A percentile compares a stretch with the other conserved stretches of the same genome.
These are phyloP conservation scores for Pterostichus madidus DNA, from an alignment of 2,888 invertebrate species.

Conservation along the genomic window DNA sequence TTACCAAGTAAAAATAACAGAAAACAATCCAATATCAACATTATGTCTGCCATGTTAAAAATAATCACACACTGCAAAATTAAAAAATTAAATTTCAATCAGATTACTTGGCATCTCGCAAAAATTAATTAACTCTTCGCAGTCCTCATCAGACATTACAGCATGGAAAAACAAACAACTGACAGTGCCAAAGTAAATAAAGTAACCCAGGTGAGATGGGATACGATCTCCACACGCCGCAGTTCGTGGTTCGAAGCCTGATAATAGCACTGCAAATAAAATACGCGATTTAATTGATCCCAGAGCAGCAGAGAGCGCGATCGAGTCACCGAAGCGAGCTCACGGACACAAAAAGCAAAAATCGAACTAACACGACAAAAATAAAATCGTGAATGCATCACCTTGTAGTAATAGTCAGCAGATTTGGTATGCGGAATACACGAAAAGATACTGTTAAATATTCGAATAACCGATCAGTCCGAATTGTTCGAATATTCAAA, in stretches of 20 bases:
- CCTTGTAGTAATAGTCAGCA: slow-evolving; percentile 38
- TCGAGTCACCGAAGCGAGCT: not conserved
- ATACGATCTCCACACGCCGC: not conserved
- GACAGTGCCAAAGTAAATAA: not conserved
- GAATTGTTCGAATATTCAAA: too few relatives aligned
- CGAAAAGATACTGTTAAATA: not conserved
- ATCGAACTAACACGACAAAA: slow-evolving; percentile 44
- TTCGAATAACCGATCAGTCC: too few relatives aligned
- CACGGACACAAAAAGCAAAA: slow-evolving; percentile 41
- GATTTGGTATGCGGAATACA: slow-evolving; percentile 1
- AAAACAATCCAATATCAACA: not conserved
- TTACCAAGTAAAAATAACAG: not conserved
- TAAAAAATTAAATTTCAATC: slow-evolving; percentile 56
- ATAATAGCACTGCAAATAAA: slow-evolving; percentile 61
- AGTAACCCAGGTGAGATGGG: not conserved
- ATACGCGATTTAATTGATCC: slow-evolving; percentile 57
- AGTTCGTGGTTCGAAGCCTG: not conserved
- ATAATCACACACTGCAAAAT: not conserved
- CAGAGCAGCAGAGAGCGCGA: not conserved
- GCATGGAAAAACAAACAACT: not conserved
- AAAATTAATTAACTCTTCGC: slow-evolving; percentile 51
- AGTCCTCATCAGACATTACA: not conserved
- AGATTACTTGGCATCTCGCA: slow-evolving; percentile 37
- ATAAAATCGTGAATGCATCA: slow-evolving; percentile 65
- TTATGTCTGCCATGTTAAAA: not conserved